phyloP scores from a whole-genome alignment of 2,888 invertebrate genomes.

The Hecatera dysodea region DNA sequence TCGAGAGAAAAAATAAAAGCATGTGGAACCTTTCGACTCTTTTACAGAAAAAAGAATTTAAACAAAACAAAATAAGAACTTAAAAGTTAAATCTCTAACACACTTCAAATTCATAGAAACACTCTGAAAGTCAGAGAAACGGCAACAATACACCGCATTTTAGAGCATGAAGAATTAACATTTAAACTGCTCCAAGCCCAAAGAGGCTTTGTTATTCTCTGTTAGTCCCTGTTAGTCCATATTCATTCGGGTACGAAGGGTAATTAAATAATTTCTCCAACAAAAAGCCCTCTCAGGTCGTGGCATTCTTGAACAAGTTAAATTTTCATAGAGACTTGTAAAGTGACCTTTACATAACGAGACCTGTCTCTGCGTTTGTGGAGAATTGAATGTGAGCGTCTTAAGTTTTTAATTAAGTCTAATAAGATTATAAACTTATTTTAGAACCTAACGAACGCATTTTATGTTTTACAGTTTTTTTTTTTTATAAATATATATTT shows the following conservation, averaged over 20 bases:
- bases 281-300: conserved; percentile 67
- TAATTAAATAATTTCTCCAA: conserved; percentile 73
- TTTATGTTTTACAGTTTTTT: too few species aligned
- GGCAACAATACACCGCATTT: conserved; percentile 54
- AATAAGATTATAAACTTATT: neutral
- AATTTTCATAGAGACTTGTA: conserved; percentile 66
- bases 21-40: neutral
- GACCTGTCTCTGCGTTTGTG: conserved; percentile 7
- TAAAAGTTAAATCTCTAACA: neutral
- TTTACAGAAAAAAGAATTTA: neutral
- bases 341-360: conserved; percentile 53
- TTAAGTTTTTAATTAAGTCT: conserved; percentile 9
- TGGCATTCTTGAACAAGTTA: conserved; percentile 69
- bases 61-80: neutral
- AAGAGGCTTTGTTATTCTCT: conserved; percentile 68
- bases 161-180: conserved; percentile 69
- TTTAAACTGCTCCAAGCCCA: conserved; percentile 64
- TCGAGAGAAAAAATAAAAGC: neutral
- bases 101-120: conserved; percentile 2
- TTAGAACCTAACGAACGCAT: neutral
- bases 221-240: conserved; percentile 67
- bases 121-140: neutral
- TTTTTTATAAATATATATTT: neutral
- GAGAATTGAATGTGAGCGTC: conserved; percentile 33
- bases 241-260: conserved; percentile 53